A percentile compares a stretch with the other conserved stretches of the same genome.
These are phyloP conservation scores for Leptinotarsa rubiginosa DNA, from an alignment of 2,888 invertebrate genomes.

Conservation along the genomic window DNA sequence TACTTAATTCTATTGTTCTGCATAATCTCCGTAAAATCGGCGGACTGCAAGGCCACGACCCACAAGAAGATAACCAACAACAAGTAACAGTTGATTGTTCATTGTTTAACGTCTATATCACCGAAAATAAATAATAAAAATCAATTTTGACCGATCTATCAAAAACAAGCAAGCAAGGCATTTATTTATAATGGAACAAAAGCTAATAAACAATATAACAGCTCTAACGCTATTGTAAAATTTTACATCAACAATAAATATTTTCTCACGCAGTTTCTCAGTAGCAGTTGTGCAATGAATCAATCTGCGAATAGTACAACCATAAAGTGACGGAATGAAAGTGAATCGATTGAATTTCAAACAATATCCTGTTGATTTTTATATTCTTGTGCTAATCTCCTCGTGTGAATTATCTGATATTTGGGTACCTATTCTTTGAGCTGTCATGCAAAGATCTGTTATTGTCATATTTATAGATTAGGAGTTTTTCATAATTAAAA, in stretches of 20 bases:
- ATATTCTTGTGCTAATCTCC: not conserved
- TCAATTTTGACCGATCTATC: not conserved
- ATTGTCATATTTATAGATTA: too few species aligned
- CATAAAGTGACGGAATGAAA: not conserved
- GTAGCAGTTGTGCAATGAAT: not conserved
- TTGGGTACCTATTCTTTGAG: too few species aligned
- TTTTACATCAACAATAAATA: not conserved
- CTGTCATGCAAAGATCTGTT: too few species aligned
- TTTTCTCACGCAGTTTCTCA: constrained; percentile 8
- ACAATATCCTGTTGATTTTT: not conserved
- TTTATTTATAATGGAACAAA: not conserved
- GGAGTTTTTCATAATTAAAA: too few species aligned
- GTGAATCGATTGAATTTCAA: constrained; percentile 2
- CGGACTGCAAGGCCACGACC: not conserved
- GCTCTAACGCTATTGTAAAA: not conserved
- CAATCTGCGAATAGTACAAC: not conserved
- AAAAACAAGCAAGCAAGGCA: not conserved
- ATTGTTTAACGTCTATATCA: not conserved
- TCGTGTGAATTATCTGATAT: not conserved
- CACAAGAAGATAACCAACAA: not conserved
- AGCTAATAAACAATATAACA: not conserved
- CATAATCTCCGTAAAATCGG: not conserved
- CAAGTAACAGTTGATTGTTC: not conserved
- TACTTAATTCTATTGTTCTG: not conserved
- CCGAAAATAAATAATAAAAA: constrained; percentile 1